Evolutionary conservation across 2,797 vertebrate genomes (phyloP).

Genomic region (Aeoliscus strigatus): DNA sequence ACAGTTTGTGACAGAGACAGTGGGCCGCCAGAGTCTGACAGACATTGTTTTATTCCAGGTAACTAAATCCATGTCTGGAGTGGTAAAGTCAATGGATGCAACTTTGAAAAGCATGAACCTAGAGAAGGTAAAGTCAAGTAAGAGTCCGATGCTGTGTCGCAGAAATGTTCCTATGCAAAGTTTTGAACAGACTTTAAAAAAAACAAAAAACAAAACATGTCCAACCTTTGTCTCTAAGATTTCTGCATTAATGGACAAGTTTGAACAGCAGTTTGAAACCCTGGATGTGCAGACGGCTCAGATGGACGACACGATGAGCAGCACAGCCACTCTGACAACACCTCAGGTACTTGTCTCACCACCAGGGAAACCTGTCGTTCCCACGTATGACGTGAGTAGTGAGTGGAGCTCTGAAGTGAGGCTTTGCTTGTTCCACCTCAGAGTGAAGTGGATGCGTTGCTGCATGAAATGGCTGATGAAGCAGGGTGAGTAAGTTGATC

Average conservation of each 20-base stretch:
- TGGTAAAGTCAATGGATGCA: slow-evolving; percentile 91
- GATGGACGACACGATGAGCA: slow-evolving; percentile 92
- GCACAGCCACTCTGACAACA: slow-evolving; percentile 87
- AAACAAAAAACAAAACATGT: too few species aligned
- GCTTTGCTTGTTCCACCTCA: slow-evolving; percentile 45
- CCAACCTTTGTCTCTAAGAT: slow-evolving; percentile 63
- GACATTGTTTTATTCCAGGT: slow-evolving; percentile 64
- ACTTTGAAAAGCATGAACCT: slow-evolving; percentile 91
- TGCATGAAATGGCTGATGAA: slow-evolving; percentile 90
- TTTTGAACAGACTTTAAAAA: not conserved
- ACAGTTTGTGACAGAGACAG: not conserved
- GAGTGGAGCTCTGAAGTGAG: not conserved
- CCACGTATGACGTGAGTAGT: not conserved
- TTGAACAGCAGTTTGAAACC: slow-evolving; percentile 89
- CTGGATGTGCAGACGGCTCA: slow-evolving; percentile 88
- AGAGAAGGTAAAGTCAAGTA: slow-evolving; percentile 88
- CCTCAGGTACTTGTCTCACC: slow-evolving; percentile 74
- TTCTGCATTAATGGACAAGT: slow-evolving; percentile 87
- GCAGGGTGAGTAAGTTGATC: slow-evolving; percentile 76
- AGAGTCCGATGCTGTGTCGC: too few species aligned
- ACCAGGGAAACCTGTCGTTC: not conserved
- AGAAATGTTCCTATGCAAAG: too few species aligned
- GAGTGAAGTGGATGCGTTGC: slow-evolving; percentile 82
- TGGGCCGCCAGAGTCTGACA: not conserved
- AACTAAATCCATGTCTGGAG: slow-evolving; percentile 89